A percentile compares a stretch with the other conserved stretches of the same genome.
Conservation (phyloP, 2,113 vertebrate genomes). For the Anas platyrhynchos region DNA sequence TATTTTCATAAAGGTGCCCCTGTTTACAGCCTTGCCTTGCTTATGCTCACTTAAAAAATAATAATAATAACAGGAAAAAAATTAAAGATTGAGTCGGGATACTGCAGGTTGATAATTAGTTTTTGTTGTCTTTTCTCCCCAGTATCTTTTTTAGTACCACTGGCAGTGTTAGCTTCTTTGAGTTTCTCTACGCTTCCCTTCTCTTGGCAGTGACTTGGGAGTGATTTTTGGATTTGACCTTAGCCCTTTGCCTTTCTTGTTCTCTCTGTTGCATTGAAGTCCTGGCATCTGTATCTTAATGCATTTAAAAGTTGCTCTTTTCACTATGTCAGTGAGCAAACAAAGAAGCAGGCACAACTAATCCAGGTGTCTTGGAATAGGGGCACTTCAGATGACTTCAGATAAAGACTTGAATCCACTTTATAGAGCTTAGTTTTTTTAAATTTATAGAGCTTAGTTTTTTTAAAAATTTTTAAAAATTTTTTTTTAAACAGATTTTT, state of each 20-base stretch:
- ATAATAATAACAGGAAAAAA: neutral
- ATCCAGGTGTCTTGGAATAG: neutral
- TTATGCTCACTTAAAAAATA: neutral
- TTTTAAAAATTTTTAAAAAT: too few relatives aligned
- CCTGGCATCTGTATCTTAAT: neutral
- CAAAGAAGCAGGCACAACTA: neutral
- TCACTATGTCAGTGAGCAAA: neutral
- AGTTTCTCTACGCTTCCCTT: neutral
- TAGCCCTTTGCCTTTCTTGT: neutral
- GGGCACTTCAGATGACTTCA: neutral
- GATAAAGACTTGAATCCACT: accelerated
- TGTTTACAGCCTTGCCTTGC: neutral
- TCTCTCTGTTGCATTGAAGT: neutral
- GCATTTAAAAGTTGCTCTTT: neutral
- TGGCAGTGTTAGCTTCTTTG: neutral
- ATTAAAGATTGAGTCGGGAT: neutral
- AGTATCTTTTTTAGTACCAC: neutral
- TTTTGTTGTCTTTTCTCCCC: neutral
- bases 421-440: neutral
- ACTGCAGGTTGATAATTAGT: neutral
- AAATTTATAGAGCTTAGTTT: too few relatives aligned
- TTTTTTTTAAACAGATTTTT: too few relatives aligned
- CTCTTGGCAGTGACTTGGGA: neutral
- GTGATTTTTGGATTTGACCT: neutral
- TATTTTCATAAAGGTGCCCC: neutral